Evolutionary conservation across 2,888 invertebrate genomes (phyloP).

Genomic region (Galerucella pusilla): DNA sequence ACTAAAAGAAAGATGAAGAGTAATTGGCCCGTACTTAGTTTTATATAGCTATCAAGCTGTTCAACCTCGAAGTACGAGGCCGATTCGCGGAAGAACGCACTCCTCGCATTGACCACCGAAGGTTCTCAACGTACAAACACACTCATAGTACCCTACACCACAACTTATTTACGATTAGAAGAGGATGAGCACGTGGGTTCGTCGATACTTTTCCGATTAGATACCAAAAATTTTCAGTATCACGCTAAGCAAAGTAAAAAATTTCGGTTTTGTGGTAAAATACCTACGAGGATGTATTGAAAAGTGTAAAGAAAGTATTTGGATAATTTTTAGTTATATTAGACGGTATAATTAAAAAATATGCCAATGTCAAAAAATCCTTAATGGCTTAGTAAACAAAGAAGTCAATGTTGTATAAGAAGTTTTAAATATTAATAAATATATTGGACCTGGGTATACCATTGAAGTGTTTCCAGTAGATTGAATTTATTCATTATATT

Average conservation of each 20-base stretch:
- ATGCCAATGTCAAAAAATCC: constrained; percentile 48
- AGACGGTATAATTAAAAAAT: constrained; percentile 46
- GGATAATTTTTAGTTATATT: too few relatives aligned
- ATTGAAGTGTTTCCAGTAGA: constrained; percentile 40
- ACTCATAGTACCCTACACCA: constrained; percentile 47
- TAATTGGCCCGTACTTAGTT: constrained; percentile 51
- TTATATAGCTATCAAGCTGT: constrained; percentile 56
- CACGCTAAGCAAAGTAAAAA: background rate
- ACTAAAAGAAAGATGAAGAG: constrained; percentile 48
- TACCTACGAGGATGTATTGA: background rate
- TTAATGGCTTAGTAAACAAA: constrained; percentile 50
- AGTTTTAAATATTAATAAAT: constrained; percentile 16
- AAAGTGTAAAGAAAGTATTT: too few relatives aligned
- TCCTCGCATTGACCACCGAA: constrained; percentile 61
- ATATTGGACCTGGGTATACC: constrained; percentile 26
- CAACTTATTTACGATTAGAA: constrained; percentile 3
- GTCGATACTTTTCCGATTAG: background rate
- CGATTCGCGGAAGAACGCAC: constrained; percentile 61
- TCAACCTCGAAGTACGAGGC: constrained; percentile 62
- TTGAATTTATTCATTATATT: constrained; percentile 21
- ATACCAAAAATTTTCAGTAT: background rate
- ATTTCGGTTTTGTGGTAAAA: background rate
- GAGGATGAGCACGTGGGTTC: constrained; percentile 31
- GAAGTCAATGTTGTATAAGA: constrained; percentile 51
- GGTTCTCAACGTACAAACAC: constrained; percentile 56